A percentile compares a stretch with the other conserved stretches of the same genome.
Evolutionary conservation across 2,888 invertebrate species (phyloP).

Genomic region (Standfussiana lucernea): DNA sequence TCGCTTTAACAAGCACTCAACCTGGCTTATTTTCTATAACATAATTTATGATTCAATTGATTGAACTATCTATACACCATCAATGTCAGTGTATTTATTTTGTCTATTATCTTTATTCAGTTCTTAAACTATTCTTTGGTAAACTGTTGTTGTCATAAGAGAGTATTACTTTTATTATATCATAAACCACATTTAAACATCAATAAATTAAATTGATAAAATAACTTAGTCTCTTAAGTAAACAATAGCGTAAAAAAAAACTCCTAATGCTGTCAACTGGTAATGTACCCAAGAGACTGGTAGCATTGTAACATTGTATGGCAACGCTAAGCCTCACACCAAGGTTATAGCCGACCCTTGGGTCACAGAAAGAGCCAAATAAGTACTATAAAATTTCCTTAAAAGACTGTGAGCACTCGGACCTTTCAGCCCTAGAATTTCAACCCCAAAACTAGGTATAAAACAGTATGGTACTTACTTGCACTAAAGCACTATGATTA

Average conservation of each 20-base stretch:
- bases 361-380: neutral
- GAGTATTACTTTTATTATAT: neutral
- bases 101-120: too few species aligned
- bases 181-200: neutral
- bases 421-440: neutral
- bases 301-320: neutral
- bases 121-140: neutral
- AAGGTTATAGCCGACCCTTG: neutral
- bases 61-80: neutral
- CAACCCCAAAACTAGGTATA: neutral
- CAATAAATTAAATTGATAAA: neutral
- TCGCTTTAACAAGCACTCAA: neutral
- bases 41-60: neutral
- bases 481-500: conserved; percentile 72
- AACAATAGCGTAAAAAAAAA: neutral
- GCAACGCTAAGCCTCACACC: neutral
- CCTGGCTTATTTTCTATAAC: neutral
- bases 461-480: conserved; percentile 70
- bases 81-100: neutral
- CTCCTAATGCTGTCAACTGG: neutral
- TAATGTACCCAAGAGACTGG: neutral
- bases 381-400: neutral
- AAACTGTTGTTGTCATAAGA: neutral
- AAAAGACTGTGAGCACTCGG: neutral
- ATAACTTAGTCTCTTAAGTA: neutral